phyloP scores from a whole-genome alignment of 2,113 vertebrate genomes.

The Eidolon helvum region DNA sequence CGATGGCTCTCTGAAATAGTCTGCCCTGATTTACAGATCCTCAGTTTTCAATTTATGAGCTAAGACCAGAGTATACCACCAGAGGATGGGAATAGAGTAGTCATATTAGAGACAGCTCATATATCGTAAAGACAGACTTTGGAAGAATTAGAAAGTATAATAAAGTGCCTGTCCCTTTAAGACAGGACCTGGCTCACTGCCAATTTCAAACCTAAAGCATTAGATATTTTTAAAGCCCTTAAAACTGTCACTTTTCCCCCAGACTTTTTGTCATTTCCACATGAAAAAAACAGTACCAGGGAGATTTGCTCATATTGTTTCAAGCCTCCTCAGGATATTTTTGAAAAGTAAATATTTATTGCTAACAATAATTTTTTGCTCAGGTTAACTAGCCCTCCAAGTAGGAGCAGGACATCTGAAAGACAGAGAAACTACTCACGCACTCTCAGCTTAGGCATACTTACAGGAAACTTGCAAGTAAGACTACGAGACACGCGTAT shows the following conservation, averaged over 20 bases:
- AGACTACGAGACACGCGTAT: background rate
- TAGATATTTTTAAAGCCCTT: constrained; percentile 88
- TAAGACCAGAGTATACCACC: constrained; percentile 87
- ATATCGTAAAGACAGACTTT: constrained; percentile 90
- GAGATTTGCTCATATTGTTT: constrained; percentile 78
- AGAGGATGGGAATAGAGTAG: constrained; percentile 89
- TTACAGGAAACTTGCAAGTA: background rate
- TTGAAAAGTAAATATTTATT: constrained; percentile 79
- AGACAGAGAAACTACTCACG: constrained; percentile 1
- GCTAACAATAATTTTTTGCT: constrained; percentile 66
- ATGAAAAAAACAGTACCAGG: constrained; percentile 80
- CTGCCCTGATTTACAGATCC: constrained; percentile 87
- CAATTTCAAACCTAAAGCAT: constrained; percentile 84
- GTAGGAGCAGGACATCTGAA: constrained; percentile 39
- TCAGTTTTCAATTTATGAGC: constrained; percentile 91
- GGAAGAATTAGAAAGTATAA: constrained; percentile 91
- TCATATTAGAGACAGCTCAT: constrained; percentile 90
- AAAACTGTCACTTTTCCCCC: constrained; percentile 82
- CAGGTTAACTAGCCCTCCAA: constrained; percentile 66
- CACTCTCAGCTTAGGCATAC: background rate
- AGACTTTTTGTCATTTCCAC: constrained; percentile 83
- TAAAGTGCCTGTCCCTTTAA: constrained; percentile 89
- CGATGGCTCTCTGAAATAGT: constrained; percentile 86
- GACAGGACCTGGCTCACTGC: constrained; percentile 82
- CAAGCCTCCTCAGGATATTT: constrained; percentile 75